A percentile compares a stretch with the other conserved stretches of the same genome.
Conservation (phyloP, 2,113 vertebrate species). For the Catharus bicknelli region DNA sequence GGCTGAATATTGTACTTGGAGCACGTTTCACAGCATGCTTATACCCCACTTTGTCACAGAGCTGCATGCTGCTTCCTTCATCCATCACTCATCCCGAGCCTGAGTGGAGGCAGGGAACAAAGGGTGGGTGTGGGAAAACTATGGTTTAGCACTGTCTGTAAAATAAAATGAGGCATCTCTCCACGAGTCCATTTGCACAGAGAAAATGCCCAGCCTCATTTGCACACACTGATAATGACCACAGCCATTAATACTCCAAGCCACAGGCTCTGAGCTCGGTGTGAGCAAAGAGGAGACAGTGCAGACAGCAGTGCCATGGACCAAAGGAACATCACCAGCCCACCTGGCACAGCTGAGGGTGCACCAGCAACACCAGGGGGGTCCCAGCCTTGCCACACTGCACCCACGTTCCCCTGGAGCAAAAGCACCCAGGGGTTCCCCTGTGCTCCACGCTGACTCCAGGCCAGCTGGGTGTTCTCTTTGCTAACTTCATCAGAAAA, state of each 20-base stretch:
- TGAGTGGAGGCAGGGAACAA: not conserved
- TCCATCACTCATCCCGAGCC: fast-evolving
- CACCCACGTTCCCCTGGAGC: fast-evolving
- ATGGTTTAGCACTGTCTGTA: not conserved
- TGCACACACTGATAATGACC: not conserved
- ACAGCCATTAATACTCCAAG: not conserved
- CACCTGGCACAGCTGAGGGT: fast-evolving
- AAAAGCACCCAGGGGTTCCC: not conserved
- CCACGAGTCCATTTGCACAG: not conserved
- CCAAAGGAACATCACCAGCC: not conserved
- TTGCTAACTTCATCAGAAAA: not conserved
- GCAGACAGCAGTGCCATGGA: not conserved
- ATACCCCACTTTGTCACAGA: not conserved
- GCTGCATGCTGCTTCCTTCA: not conserved
- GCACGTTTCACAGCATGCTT: not conserved
- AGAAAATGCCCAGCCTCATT: not conserved
- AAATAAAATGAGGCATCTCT: not conserved
- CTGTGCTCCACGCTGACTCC: not conserved
- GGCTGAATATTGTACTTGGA: not conserved
- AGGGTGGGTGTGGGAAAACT: not conserved
- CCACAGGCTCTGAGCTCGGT: not conserved
- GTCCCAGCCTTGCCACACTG: not conserved
- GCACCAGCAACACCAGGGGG: not conserved
- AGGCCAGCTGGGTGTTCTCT: not conserved
- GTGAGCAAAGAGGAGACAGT: not conserved